phyloP scores from a whole-genome alignment of 2,888 invertebrate species.

The Heliconius hortense region DNA sequence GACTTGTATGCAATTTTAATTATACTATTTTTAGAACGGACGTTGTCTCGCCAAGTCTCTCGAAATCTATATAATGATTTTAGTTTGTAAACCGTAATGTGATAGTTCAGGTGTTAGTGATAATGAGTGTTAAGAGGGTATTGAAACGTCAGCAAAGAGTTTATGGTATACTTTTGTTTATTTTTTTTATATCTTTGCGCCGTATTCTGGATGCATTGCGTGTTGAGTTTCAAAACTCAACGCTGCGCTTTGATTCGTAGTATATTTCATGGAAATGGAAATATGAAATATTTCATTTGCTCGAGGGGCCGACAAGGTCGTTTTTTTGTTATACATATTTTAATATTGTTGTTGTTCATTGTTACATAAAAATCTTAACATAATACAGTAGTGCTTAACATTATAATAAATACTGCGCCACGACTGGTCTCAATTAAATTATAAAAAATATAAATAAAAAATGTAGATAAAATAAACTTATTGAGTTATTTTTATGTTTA shows the following conservation, averaged over 20 bases:
- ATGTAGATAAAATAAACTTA: neutral
- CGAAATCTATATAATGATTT: constrained; percentile 33
- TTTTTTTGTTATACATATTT: no score
- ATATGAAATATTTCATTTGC: no score
- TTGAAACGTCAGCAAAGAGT: constrained; percentile 43
- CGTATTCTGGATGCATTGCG: no score
- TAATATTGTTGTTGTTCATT: no score
- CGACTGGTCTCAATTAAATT: neutral
- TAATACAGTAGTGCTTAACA: no score
- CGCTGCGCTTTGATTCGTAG: no score
- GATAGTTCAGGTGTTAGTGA: constrained; percentile 26
- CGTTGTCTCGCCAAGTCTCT: constrained; percentile 37
- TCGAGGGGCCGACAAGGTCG: no score
- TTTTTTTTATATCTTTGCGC: neutral
- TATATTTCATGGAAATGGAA: no score
- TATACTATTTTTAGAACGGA: constrained; percentile 30
- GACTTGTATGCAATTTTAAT: constrained; percentile 31
- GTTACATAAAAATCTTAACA: no score
- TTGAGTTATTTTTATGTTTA: neutral
- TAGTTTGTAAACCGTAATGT: constrained; percentile 35
- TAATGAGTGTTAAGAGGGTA: constrained; percentile 39
- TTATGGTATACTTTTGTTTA: constrained; percentile 37
- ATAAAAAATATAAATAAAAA: neutral
- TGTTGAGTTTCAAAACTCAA: no score
- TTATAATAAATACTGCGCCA: no score